Base-by-base conservation (phyloP, 2,888 invertebrate genomes). In the Aquatica leii region DNA sequence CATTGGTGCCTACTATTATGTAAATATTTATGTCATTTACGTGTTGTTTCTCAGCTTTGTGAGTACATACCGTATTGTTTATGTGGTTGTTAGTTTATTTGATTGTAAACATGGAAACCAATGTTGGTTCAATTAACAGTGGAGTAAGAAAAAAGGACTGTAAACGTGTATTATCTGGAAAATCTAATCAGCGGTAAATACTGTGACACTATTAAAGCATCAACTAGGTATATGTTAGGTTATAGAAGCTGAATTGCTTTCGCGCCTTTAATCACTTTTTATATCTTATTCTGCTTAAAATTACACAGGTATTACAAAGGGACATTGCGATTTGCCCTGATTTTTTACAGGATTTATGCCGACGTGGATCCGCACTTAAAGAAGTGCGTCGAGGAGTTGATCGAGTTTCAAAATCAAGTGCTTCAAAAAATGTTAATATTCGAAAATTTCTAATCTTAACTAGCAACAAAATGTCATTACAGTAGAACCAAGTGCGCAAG, bases 201-300 rank as follows among this genome's bases (percentile, higher is more conserved):
- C n/a, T n/a, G 37, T 37, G 12, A 37, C 37, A 37, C n/a, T 37
- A 37, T 37, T 37, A 37, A 37, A 37, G 5, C 37, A 37, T 37
- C 37, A 37, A 37, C 37, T 37, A 9, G 37, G 37, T 37, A 37
- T 37, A 37, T 37, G 37, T 37, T 37, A 37, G 37, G 37, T 37
- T 37, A 37, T 37, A 12, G 37, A 37, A 37, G 37, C 37, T 12
- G n/a, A 37, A 37, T 37, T 12, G 11, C 12, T 37, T 37, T 37
- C 37, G 37, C 37, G 37, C 37, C 37, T 37, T n/a, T 37, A 37
- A 37, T 37, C 37, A 37, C 37, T 37, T 37, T 37, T 31, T n/a
- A n/a, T n/a, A n/a, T n/a, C 31, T 31, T 9, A 31, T 31, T 31
- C 37, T 37, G 37, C 12, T 37, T 37, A 37, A 37, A 37, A 37